Evolutionary conservation across 2,113 vertebrate species (phyloP).

Genomic region (Triplophysa dalaica): DNA sequence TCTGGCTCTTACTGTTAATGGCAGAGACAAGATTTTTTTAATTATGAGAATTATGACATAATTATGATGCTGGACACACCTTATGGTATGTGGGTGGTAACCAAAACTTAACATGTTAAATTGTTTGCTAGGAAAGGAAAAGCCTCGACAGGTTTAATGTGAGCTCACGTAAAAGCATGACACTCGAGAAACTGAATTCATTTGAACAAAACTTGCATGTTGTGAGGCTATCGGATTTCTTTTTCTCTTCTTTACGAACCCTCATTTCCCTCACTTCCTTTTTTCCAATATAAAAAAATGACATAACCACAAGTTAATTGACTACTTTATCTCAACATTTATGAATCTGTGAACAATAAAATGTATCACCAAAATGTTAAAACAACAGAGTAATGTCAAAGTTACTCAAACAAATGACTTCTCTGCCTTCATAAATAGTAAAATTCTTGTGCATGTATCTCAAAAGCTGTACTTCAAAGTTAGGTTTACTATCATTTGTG

Average conservation of each 20-base stretch:
- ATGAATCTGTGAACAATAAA: conserved; percentile 17
- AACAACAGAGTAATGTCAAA: conserved; percentile 3
- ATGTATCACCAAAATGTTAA: conserved; percentile 19
- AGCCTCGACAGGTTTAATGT: background rate
- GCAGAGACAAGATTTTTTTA: too few species aligned
- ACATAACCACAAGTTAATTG: conserved; percentile 13
- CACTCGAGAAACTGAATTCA: background rate
- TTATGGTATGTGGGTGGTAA: background rate
- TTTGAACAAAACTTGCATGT: background rate
- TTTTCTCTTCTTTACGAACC: background rate
- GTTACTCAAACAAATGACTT: conserved; percentile 18
- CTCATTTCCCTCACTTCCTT: background rate
- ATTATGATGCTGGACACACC: background rate
- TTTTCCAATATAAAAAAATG: background rate
- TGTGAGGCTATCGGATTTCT: background rate
- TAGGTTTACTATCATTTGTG: background rate
- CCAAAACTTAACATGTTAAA: conserved; percentile 13
- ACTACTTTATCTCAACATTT: conserved; percentile 28
- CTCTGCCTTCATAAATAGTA: background rate
- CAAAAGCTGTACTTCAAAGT: background rate
- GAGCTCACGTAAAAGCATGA: background rate
- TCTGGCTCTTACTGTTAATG: too few species aligned
- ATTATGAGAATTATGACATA: conserved; percentile 21
- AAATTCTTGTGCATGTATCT: conserved; percentile 2
- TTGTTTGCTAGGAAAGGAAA: background rate